phyloP scores from a whole-genome alignment of 2,888 invertebrate species.

The Orchesellides sinensis region DNA sequence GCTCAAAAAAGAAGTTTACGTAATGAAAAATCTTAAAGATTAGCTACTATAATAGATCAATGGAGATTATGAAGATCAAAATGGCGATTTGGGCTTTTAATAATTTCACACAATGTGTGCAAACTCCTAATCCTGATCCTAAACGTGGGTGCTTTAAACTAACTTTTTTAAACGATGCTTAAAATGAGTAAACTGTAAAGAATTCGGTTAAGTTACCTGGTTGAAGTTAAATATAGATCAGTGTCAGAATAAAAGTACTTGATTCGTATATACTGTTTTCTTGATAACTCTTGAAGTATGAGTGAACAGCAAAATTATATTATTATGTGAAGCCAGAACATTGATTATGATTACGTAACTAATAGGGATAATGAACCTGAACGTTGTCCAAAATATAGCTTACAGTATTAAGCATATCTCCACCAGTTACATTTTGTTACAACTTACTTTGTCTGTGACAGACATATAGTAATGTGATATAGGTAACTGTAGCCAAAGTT shows the following conservation, averaged over 20 bases:
- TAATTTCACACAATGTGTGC: neutral
- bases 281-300: neutral
- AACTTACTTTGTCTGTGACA: neutral
- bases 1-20: neutral
- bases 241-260: no score
- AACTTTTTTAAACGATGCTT: neutral
- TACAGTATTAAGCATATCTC: no score
- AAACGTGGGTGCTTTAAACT: neutral
- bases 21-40: neutral
- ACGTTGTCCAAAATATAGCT: no score
- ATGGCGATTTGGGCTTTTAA: neutral
- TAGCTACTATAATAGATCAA: neutral
- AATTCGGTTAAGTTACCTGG: no score
- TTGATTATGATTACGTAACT: neutral
- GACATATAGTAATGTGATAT: neutral
- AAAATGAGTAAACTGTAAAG: no score
- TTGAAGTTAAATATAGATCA: no score
- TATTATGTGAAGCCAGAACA: neutral
- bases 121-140: neutral
- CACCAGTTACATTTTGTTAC: neutral
- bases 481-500: neutral
- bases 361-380: slow-evolving; percentile 16
- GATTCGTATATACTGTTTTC: no score
- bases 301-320: neutral
- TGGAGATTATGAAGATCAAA: neutral